These are phyloP conservation scores for Bombus fervidus DNA, from an alignment of 1,140 invertebrate genomes.

Conservation along the genomic window DNA sequence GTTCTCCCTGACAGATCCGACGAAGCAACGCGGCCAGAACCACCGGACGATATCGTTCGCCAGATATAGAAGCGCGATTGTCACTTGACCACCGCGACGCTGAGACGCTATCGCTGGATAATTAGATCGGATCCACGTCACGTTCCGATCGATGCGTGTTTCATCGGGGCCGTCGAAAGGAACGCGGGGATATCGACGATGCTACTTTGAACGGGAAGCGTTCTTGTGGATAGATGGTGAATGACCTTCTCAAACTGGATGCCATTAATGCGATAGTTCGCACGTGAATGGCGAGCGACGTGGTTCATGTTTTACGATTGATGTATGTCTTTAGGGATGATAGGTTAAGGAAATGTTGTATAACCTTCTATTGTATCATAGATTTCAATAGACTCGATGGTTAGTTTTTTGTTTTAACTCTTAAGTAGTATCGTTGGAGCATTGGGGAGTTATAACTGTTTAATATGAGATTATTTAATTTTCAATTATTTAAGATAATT, in stretches of 20 bases:
- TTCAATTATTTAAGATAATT: too few species aligned
- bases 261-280: not conserved
- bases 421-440: too few species aligned
- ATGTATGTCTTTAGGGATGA: not conserved
- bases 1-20: constrained; percentile 63
- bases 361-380: not conserved
- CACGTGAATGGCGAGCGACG: not conserved
- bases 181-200: not conserved
- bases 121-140: constrained; percentile 51
- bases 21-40: constrained; percentile 59
- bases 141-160: constrained; percentile 1
- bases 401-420: too few species aligned
- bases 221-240: not conserved
- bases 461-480: too few species aligned
- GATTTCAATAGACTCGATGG: not conserved
- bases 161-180: not conserved
- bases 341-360: not conserved
- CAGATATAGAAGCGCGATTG: constrained; percentile 67
- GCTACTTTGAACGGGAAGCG: constrained; percentile 6
- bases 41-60: constrained; percentile 59
- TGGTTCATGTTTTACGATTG: not conserved
- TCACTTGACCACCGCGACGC: constrained; percentile 49
- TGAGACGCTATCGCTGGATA: constrained; percentile 49
- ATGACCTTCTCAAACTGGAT: not conserved
- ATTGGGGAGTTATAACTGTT: too few species aligned